Percentiles rank a stretch among this genome's conserved stretches.
Conservation (phyloP, 2,113 vertebrate genomes). For the Aegithalos caudatus region DNA sequence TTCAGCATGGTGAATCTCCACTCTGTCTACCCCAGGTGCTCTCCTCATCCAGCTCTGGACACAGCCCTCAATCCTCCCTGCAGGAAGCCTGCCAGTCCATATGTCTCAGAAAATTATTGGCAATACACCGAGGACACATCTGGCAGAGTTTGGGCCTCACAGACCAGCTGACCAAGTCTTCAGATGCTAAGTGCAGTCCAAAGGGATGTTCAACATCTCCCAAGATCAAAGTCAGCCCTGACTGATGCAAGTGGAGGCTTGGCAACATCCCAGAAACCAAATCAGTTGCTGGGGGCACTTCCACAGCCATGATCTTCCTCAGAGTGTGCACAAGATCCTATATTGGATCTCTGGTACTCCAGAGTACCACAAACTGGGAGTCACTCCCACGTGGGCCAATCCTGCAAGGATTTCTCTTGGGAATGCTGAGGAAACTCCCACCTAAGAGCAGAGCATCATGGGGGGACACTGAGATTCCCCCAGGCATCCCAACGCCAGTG, state of each 20-base stretch:
- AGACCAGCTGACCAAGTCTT: neutral
- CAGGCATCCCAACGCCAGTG: neutral
- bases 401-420: neutral
- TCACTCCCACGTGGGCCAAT: neutral
- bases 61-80: rapidly evolving
- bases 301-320: neutral
- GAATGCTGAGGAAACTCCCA: neutral
- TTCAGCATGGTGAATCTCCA: neutral
- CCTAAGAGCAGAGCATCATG: neutral
- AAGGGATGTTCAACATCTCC: neutral
- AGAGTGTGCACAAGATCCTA: rapidly evolving
- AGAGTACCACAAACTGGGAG: neutral
- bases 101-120: neutral
- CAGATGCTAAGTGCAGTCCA: neutral
- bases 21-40: rapidly evolving
- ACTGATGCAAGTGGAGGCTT: neutral
- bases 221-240: neutral
- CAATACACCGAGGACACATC: neutral
- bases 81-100: rapidly evolving
- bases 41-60: neutral
- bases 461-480: neutral
- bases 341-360: neutral
- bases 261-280: neutral
- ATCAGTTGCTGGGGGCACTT: neutral
- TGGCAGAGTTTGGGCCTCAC: neutral